phyloP scores from a whole-genome alignment of 1,140 invertebrate genomes.

The Carposina sasakii region DNA sequence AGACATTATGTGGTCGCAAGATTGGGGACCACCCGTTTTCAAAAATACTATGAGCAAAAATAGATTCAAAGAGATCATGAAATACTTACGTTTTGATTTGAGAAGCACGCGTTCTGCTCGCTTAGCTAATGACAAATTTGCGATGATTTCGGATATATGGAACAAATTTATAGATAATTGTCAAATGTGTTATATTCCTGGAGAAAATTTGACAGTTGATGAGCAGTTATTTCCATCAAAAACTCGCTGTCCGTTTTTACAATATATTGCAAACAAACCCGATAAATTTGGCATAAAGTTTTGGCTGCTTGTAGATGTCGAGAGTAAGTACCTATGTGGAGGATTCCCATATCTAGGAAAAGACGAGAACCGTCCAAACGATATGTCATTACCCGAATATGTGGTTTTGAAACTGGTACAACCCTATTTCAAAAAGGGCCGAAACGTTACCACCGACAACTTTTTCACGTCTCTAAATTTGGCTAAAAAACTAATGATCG shows the following conservation, averaged over 20 bases:
- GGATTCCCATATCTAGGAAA: conserved; percentile 49
- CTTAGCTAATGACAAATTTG: conserved; percentile 44
- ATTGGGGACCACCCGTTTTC: conserved; percentile 24
- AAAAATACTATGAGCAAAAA: conserved; percentile 33
- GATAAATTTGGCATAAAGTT: conserved; percentile 56
- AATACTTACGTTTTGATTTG: conserved; percentile 42
- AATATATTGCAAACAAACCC: conserved; percentile 52
- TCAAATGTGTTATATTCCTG: conserved; percentile 43
- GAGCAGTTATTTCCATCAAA: conserved; percentile 54
- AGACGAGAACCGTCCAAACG: conserved; percentile 29
- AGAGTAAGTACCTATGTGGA: conserved; percentile 48
- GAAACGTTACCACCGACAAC: conserved; percentile 37
- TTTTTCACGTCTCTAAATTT: conserved; percentile 33
- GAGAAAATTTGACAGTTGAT: conserved; percentile 42
- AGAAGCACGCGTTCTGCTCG: conserved; percentile 29
- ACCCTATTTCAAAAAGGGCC: conserved; percentile 28
- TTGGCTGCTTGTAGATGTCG: conserved; percentile 43
- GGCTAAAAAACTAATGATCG: conserved; percentile 28
- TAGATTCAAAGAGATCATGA: conserved; percentile 41
- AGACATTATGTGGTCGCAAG: no score
- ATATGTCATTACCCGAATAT: no score
- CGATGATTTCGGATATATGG: conserved; percentile 43
- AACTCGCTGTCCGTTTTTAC: conserved; percentile 42
- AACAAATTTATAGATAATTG: conserved; percentile 45
- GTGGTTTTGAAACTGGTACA: conserved; percentile 31